These are phyloP conservation scores for Frankliniella fusca DNA, from an alignment of 2,888 invertebrate genomes.

Conservation along the genomic window DNA sequence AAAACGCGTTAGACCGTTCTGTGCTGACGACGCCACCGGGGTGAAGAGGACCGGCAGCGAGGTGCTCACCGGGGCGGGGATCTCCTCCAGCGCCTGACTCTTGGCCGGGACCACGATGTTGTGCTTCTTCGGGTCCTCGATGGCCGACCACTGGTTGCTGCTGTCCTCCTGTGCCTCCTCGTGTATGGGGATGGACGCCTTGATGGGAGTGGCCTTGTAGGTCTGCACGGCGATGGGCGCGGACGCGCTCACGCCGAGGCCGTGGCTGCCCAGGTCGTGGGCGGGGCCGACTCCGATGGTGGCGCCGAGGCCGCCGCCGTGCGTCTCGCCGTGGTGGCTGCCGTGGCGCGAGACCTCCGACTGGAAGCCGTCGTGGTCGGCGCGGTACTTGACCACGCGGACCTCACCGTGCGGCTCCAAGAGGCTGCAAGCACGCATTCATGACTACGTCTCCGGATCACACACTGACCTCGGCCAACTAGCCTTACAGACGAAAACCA, in stretches of 20 bases:
- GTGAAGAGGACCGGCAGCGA: not conserved
- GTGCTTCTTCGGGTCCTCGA: slow-evolving; percentile 16
- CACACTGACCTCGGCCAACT: not conserved
- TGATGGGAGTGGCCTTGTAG: not conserved
- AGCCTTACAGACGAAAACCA: not conserved
- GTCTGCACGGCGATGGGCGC: not conserved
- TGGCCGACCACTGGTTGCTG: slow-evolving; percentile 8
- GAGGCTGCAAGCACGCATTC: not conserved
- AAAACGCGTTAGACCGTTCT: not conserved
- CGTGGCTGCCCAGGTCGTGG: slow-evolving; percentile 14
- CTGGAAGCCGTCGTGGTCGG: slow-evolving; percentile 18
- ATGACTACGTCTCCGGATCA: not conserved
- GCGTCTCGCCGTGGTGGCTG: not conserved
- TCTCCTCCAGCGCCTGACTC: not conserved
- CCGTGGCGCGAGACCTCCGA: slow-evolving; percentile 11
- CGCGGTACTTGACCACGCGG: slow-evolving; percentile 18
- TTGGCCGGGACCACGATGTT: not conserved
- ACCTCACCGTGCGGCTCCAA: slow-evolving; percentile 17
- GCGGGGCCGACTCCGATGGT: slow-evolving; percentile 2
- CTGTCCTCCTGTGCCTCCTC: not conserved
- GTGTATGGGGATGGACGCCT: slow-evolving; percentile 12
- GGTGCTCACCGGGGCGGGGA: not conserved
- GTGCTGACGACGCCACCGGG: not conserved
- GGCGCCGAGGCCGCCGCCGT: slow-evolving; percentile 20
- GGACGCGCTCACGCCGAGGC: slow-evolving; percentile 19